A percentile compares a stretch with the other conserved stretches of the same genome.
These are phyloP conservation scores for Cyanocitta stelleri DNA, from an alignment of 2,113 vertebrate species.

Conservation along the genomic window DNA sequence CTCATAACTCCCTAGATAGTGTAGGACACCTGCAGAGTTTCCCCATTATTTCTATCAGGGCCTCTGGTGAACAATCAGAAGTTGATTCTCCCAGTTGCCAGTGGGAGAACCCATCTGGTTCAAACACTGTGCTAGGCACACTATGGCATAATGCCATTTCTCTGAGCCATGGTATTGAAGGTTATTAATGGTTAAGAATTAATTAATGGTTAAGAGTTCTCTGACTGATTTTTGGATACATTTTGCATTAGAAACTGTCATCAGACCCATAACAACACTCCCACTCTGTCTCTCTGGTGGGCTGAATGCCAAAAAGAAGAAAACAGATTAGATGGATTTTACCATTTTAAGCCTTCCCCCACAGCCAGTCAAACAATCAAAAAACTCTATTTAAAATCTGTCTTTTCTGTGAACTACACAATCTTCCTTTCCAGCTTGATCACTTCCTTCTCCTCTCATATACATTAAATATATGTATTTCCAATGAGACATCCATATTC, in stretches of 20 bases:
- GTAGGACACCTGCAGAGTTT: rapidly evolving
- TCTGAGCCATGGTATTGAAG: not conserved
- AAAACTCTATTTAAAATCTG: not conserved
- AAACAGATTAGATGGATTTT: not conserved
- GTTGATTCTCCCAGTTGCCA: not conserved
- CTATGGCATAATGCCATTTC: not conserved
- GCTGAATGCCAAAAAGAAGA: not conserved
- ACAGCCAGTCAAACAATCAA: not conserved
- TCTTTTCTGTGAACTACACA: not conserved
- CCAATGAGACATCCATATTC: not conserved
- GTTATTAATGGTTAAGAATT: too few species aligned
- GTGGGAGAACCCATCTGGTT: not conserved
- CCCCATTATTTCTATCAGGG: not conserved
- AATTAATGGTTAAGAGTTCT: not conserved
- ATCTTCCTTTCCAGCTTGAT: not conserved
- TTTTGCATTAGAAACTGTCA: not conserved
- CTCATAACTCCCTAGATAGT: not conserved
- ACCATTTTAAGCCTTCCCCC: not conserved
- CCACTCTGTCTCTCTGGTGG: not conserved
- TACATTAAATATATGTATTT: not conserved
- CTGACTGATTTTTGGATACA: not conserved
- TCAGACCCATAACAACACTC: not conserved
- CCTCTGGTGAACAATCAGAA: not conserved
- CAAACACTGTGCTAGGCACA: not conserved
- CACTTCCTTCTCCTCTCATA: not conserved